A percentile compares a stretch with the other conserved stretches of the same genome.
These are phyloP conservation scores for Oxytorus armatus DNA, from an alignment of 2,888 invertebrate genomes.

Conservation along the genomic window DNA sequence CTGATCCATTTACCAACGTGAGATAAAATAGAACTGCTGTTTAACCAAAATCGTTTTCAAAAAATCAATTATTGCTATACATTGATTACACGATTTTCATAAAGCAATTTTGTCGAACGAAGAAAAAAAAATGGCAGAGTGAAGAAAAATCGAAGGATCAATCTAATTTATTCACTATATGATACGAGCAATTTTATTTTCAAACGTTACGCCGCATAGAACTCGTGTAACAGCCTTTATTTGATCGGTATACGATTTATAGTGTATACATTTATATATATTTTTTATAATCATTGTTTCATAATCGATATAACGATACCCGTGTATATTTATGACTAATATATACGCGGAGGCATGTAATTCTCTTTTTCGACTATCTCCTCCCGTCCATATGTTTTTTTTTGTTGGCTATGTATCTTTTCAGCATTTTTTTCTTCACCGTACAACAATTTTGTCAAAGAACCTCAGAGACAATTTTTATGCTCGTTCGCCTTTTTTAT, in stretches of 20 bases:
- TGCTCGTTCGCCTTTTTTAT: slow-evolving; percentile 5
- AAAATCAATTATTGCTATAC: too few species aligned
- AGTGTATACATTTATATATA: slow-evolving; percentile 59
- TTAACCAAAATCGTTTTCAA: too few species aligned
- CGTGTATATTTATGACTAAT: slow-evolving; percentile 44
- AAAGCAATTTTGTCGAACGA: too few species aligned
- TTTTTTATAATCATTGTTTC: slow-evolving; percentile 51
- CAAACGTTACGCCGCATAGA: slow-evolving; percentile 26
- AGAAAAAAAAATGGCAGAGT: background rate
- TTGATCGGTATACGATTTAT: slow-evolving; percentile 70
- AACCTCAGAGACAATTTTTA: background rate
- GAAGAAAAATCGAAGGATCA: background rate
- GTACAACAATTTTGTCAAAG: slow-evolving; percentile 1
- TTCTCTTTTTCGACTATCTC: slow-evolving; percentile 2
- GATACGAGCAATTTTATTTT: slow-evolving; percentile 30
- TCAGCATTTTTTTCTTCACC: background rate
- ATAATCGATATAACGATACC: slow-evolving; percentile 56
- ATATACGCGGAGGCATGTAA: slow-evolving; percentile 49
- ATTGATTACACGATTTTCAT: too few species aligned
- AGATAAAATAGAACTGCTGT: too few species aligned
- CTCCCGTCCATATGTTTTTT: slow-evolving; percentile 23
- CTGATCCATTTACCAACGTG: too few species aligned
- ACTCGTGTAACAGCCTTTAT: slow-evolving; percentile 83
- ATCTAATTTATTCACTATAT: slow-evolving; percentile 9
- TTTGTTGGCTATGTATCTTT: slow-evolving; percentile 20